Percentiles rank a stretch among this genome's conserved stretches.
These are phyloP conservation scores for Psilanteris sp. DNA, from an alignment of 1,140 invertebrate genomes.

Conservation along the genomic window DNA sequence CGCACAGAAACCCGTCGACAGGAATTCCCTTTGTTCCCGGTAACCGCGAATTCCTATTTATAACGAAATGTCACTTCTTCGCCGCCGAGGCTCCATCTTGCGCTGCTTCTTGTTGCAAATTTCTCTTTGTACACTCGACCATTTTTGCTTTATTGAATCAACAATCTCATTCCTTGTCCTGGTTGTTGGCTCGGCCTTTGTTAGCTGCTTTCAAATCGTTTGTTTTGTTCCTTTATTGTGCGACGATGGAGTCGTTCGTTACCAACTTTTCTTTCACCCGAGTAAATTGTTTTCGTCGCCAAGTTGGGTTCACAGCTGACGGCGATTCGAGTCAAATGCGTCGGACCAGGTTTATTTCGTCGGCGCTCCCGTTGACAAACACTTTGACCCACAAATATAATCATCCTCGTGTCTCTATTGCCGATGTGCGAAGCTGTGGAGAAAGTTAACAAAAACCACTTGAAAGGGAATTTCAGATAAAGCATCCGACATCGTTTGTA, in stretches of 20 bases:
- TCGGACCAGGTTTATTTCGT: too few species aligned
- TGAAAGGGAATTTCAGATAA: slow-evolving; percentile 26
- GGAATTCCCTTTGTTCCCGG: slow-evolving; percentile 59
- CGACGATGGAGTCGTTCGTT: neutral
- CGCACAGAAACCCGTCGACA: slow-evolving; percentile 57
- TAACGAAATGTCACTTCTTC: slow-evolving; percentile 61
- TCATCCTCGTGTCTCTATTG: neutral
- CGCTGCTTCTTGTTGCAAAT: slow-evolving; percentile 35
- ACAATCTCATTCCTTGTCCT: slow-evolving; percentile 6
- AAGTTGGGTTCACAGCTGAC: too few species aligned
- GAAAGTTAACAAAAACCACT: slow-evolving; percentile 24
- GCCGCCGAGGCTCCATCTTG: slow-evolving; percentile 18
- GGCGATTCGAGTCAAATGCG: too few species aligned
- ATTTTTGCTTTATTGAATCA: slow-evolving; percentile 39
- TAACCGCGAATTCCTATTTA: slow-evolving; percentile 65
- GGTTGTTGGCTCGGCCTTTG: slow-evolving; percentile 7
- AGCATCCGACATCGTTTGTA: slow-evolving; percentile 22
- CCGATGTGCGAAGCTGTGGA: slow-evolving; percentile 11
- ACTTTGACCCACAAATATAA: neutral
- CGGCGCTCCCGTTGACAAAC: slow-evolving; percentile 4
- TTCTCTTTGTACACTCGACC: slow-evolving; percentile 35
- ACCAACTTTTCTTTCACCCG: neutral
- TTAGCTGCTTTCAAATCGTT: slow-evolving; percentile 7
- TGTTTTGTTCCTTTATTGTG: neutral
- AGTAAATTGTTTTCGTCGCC: slow-evolving; percentile 9